Base-by-base conservation (phyloP, 2,888 invertebrate genomes). In the Dysmachus trigonus region DNA sequence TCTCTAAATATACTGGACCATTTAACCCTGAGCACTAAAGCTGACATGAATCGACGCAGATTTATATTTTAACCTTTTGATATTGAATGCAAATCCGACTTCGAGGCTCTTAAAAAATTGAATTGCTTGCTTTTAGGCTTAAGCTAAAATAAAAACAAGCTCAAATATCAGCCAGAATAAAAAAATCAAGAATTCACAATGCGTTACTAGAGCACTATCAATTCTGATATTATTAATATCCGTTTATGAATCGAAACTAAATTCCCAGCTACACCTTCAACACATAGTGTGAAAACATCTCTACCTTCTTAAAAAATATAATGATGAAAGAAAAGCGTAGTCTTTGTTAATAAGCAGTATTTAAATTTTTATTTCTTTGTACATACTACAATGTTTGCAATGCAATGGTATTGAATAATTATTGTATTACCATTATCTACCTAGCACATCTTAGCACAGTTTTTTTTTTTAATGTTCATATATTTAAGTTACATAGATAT, bases 291-390 rank as follows among this genome's bases (percentile, higher is more conserved):
- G 38, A 2, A 38, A 38, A 38, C 10, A 38, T 38, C 13, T 13
- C 13, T 8, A 13, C 38, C 4, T 41, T 4, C 0, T 13, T 41
- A 1, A 41, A 4, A 15, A 15, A 15, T 8, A 10, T 10, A 35
- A 8, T 10, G 35, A 18, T 18, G 47, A 47, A 18, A 18, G 18
- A 47, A 47, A 47, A 6, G n/a, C 5, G 7, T n/a, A 6, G 6
- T 47, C 7, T 51, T 62, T 62, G n/a, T 72, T 83, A 83, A 41
- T 83, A 83, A 83, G 83, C 83, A 83, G 47, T 83, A 83, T 38
- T 72, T 83, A 18, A 72, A 83, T 83, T 27, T 77, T 77, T 41
- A 77, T 77, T 41, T 27, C 38, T 77, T 77, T 77, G 77, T 77
- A 77, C 77, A 77, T 77, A 41, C 77, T 77, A 77, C 77, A 77